Evolutionary conservation across 2,113 vertebrate genomes (phyloP).

Genomic region (Odontophorus gujanensis): DNA sequence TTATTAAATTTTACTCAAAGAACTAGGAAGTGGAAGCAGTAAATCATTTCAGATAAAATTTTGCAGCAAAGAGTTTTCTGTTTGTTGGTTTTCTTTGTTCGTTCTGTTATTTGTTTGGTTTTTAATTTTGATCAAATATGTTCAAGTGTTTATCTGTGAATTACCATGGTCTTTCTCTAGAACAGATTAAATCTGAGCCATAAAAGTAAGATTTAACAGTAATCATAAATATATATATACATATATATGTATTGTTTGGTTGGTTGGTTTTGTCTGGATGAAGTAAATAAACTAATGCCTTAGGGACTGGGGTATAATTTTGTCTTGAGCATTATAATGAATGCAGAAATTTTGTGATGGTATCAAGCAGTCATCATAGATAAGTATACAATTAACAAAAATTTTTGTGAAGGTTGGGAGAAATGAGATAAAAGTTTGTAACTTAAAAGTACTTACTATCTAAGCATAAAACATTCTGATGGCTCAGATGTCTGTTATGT

Average conservation of each 20-base stretch:
- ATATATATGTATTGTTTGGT: background rate
- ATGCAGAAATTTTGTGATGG: background rate
- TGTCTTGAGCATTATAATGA: background rate
- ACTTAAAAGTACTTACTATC: background rate
- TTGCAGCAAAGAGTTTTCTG: background rate
- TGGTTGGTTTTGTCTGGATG: background rate
- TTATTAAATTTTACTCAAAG: background rate
- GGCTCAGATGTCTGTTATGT: background rate
- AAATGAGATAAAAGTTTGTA: background rate
- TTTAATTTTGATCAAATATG: background rate
- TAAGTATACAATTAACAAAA: background rate
- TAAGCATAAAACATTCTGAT: background rate
- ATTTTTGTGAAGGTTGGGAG: background rate
- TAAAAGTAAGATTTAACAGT: background rate
- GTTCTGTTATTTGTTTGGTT: background rate
- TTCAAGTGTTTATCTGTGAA: background rate
- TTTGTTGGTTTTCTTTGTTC: background rate
- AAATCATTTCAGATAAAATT: background rate
- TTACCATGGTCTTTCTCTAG: background rate
- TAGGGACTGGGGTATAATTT: background rate
- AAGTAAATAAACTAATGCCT: background rate
- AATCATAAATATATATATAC: background rate
- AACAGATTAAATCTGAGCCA: background rate
- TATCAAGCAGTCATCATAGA: background rate
- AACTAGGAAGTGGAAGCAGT: background rate